Percentiles rank a stretch among this genome's conserved stretches.
Evolutionary conservation across 92 coral and sea anemone species (phyloP).

Genomic region (Paragorgia papillata): DNA sequence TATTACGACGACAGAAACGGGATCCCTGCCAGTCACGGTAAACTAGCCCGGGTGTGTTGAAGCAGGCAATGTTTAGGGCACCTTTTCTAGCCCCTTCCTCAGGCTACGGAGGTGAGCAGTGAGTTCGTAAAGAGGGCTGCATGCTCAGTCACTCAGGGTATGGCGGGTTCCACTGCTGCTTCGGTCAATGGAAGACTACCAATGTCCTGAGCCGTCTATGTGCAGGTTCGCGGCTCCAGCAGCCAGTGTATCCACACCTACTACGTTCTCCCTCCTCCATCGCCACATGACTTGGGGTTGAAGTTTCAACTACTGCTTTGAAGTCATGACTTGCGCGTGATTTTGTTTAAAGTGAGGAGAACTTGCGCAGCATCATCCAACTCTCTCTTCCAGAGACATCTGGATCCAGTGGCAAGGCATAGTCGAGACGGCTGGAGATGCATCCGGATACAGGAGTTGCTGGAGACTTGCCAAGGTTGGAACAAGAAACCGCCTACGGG

Average conservation of each 20-base stretch:
- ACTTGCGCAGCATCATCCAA: constrained; percentile 27
- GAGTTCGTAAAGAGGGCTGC: constrained; percentile 47
- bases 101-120: constrained; percentile 36
- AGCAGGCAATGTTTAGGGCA: constrained; percentile 21
- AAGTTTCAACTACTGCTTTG: background rate
- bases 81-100: constrained; percentile 48
- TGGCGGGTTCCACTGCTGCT: constrained; percentile 36
- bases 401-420: constrained; percentile 18
- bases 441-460: constrained; percentile 12
- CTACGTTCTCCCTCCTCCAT: background rate
- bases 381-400: constrained; percentile 21
- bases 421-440: constrained; percentile 41
- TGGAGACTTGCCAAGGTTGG: background rate
- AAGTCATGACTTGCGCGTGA: constrained; percentile 12
- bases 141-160: constrained; percentile 34
- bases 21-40: constrained; percentile 40
- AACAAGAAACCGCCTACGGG: too few relatives aligned
- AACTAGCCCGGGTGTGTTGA: constrained; percentile 20
- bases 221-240: constrained; percentile 16
- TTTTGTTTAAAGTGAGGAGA: constrained; percentile 24
- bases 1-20: constrained; percentile 5
- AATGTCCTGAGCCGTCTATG: constrained; percentile 6
- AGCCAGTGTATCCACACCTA: constrained; percentile 28
- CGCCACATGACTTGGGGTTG: constrained; percentile 16
- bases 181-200: background rate